A percentile compares a stretch with the other conserved stretches of the same genome.
Conservation (phyloP, 2,113 vertebrate genomes). For the Zosterops japonicus region DNA sequence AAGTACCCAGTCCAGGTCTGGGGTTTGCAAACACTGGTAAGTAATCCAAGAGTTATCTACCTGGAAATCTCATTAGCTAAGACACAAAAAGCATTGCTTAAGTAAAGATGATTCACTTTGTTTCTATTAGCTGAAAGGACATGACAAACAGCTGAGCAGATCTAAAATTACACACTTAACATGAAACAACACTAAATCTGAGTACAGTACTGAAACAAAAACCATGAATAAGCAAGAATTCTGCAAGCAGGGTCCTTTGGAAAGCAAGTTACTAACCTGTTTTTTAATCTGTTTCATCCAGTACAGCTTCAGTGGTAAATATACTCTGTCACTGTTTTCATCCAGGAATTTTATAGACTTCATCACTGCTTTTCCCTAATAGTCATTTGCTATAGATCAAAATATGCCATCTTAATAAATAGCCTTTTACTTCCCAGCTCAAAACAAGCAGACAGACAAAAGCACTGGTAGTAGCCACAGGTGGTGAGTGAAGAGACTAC, state of each 20-base stretch:
- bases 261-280: background rate
- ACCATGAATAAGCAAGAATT: background rate
- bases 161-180: background rate
- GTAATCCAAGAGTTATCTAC: background rate
- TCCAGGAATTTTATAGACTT: background rate
- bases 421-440: background rate
- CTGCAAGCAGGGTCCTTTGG: background rate
- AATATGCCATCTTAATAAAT: background rate
- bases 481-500: background rate
- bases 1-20: background rate
- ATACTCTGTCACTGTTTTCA: background rate
- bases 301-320: background rate
- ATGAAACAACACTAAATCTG: background rate
- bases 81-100: background rate
- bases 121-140: background rate
- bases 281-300: background rate
- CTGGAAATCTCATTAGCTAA: background rate
- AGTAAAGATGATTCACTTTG: background rate
- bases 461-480: background rate
- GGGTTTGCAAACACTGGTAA: background rate
- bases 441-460: background rate
- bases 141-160: background rate
- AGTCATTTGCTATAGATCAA: background rate
- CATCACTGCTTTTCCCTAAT: background rate
- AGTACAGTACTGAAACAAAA: background rate